These are phyloP conservation scores for Gymnocephalus cernua DNA, from an alignment of 2,113 vertebrate genomes.

Conservation along the genomic window DNA sequence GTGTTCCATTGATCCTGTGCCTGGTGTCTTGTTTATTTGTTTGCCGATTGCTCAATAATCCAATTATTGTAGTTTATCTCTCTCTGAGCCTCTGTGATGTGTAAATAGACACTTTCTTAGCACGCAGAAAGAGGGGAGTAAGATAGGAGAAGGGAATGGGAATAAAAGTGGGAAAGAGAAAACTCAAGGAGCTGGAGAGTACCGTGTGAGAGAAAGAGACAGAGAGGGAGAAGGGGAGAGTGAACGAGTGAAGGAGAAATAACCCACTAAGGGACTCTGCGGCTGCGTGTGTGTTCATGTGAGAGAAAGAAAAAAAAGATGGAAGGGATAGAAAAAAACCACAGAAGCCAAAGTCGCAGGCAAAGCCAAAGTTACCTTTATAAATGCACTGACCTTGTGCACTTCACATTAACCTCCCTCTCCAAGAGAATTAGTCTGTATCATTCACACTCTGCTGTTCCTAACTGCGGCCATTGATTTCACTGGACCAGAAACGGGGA, in stretches of 20 bases:
- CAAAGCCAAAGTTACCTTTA: slow-evolving; percentile 73
- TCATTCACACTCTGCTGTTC: slow-evolving; percentile 59
- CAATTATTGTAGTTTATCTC: slow-evolving; percentile 73
- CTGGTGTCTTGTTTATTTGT: slow-evolving; percentile 73
- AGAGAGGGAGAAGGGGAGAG: slow-evolving; percentile 35
- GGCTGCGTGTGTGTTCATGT: slow-evolving; percentile 66
- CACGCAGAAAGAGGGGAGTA: slow-evolving; percentile 24
- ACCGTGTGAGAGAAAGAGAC: slow-evolving; percentile 24
- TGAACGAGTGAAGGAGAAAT: slow-evolving; percentile 57
- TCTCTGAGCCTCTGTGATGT: slow-evolving; percentile 58
- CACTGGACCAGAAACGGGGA: slow-evolving; percentile 53
- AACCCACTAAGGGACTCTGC: slow-evolving; percentile 61
- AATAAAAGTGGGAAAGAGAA: not conserved
- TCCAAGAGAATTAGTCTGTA: slow-evolving; percentile 60
- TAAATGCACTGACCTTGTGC: slow-evolving; percentile 69
- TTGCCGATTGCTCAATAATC: slow-evolving; percentile 79
- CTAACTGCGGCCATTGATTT: slow-evolving; percentile 66
- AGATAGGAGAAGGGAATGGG: not conserved
- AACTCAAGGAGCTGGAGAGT: not conserved
- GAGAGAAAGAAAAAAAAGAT: slow-evolving; percentile 63
- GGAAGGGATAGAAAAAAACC: not conserved
- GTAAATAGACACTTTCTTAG: slow-evolving; percentile 58
- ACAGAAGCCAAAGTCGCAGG: slow-evolving; percentile 46
- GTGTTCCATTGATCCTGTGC: slow-evolving; percentile 60
- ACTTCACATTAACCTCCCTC: slow-evolving; percentile 66